These are phyloP conservation scores for Tribolium castaneum DNA, from an alignment of 1,140 invertebrate species.

Conservation along the genomic window DNA sequence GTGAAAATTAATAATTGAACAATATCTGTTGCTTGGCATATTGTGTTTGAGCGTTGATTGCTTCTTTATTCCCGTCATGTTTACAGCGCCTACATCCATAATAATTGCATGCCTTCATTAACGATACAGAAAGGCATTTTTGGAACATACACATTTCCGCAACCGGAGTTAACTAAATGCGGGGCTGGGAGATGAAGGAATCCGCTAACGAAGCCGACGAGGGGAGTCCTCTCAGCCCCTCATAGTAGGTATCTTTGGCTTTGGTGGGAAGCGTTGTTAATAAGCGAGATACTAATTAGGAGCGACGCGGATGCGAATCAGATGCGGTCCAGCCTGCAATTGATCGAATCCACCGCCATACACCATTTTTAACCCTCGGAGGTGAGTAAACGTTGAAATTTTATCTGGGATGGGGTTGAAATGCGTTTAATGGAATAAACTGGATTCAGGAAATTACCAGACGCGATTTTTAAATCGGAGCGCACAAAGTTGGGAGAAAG, in stretches of 20 bases:
- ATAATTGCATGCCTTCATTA: conserved; percentile 44
- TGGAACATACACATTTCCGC: conserved; percentile 41
- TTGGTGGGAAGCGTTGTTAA: conserved; percentile 34
- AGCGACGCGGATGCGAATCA: neutral
- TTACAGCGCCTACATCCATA: conserved; percentile 41
- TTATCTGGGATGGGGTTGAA: conserved; percentile 13
- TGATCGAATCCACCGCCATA: neutral
- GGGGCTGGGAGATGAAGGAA: conserved; percentile 37
- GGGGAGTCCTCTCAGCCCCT: conserved; percentile 31
- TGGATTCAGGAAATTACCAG: conserved; percentile 31
- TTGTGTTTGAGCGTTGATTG: conserved; percentile 40
- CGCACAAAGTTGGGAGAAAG: conserved; percentile 5
- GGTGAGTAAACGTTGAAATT: conserved; percentile 29
- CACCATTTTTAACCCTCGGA: conserved; percentile 21
- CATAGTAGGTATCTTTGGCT: conserved; percentile 16
- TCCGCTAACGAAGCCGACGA: conserved; percentile 39
- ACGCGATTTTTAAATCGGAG: conserved; percentile 27
- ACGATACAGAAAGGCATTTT: conserved; percentile 43
- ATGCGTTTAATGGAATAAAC: conserved; percentile 34
- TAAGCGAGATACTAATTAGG: conserved; percentile 40
- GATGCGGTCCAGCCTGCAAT: conserved; percentile 28
- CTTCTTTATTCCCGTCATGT: conserved; percentile 42
- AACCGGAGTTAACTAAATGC: conserved; percentile 39
- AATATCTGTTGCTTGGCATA: conserved; percentile 38
- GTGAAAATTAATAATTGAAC: conserved; percentile 38